These are phyloP conservation scores for Wiebesia pumilae DNA, from an alignment of 1,140 invertebrate species.

Conservation along the genomic window DNA sequence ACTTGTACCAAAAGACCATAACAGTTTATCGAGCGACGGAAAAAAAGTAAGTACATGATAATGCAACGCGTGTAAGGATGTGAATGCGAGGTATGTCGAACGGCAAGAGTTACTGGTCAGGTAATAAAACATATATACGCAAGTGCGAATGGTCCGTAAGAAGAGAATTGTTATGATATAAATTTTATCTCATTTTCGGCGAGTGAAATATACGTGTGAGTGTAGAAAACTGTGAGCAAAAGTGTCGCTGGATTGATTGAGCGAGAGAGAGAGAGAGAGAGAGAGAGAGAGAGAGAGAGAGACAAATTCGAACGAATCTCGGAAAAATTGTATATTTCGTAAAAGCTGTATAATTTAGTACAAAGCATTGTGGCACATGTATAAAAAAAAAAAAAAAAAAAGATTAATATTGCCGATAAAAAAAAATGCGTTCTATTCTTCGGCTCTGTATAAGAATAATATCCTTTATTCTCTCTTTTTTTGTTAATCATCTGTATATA, in stretches of 20 bases:
- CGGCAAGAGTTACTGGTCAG: constrained; percentile 14
- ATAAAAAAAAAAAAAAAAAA: constrained; percentile 61
- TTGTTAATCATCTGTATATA: constrained; percentile 75
- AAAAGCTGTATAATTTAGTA: constrained; percentile 66
- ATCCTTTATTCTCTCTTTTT: constrained; percentile 56
- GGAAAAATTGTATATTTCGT: constrained; percentile 61
- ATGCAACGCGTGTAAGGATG: constrained; percentile 22
- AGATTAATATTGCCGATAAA: constrained; percentile 48
- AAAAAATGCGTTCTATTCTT: constrained; percentile 28
- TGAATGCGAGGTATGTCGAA: constrained; percentile 37
- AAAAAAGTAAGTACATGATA: constrained; percentile 49
- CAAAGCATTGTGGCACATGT: constrained; percentile 61
- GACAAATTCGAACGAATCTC: constrained; percentile 42
- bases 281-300: too few relatives aligned
- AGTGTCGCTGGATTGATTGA: not conserved
- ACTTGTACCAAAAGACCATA: constrained; percentile 61
- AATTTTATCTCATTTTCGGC: constrained; percentile 40
- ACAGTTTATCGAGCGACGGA: constrained; percentile 52
- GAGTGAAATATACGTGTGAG: constrained; percentile 2
- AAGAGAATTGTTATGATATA: constrained; percentile 33
- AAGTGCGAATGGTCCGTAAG: constrained; percentile 46
- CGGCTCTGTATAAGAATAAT: constrained; percentile 53
- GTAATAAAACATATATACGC: constrained; percentile 28
- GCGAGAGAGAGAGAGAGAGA: not conserved
- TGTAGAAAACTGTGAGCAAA: not conserved